Percentiles rank a stretch among this genome's conserved stretches.
phyloP scores from a whole-genome alignment of 2,888 invertebrate species.

The Incurvaria masculella region DNA sequence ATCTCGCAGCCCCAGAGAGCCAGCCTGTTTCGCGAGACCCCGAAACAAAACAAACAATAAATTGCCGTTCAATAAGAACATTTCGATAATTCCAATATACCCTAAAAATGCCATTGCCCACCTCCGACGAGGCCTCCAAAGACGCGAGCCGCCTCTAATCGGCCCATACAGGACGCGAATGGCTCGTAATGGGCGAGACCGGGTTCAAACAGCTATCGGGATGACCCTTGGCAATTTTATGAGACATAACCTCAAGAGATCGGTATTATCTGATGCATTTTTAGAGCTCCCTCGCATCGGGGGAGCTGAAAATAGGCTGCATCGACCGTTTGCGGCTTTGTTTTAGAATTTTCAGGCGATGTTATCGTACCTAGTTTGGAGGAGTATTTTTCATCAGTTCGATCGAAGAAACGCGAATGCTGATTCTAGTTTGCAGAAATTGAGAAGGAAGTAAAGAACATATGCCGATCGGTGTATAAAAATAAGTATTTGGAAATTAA shows the following conservation, averaged over 20 bases:
- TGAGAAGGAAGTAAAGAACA: too few species aligned
- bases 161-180: background rate
- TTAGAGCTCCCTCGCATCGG: slow-evolving; percentile 25
- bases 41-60: too few species aligned
- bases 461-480: too few species aligned
- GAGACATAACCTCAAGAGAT: slow-evolving; percentile 38
- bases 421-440: too few species aligned
- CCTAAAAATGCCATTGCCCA: background rate
- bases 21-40: too few species aligned
- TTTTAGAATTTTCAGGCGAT: background rate
- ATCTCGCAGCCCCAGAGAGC: too few species aligned
- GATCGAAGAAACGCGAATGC: too few species aligned
- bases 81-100: background rate
- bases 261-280: slow-evolving; percentile 42
- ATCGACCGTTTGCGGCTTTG: too few species aligned
- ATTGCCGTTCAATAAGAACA: too few species aligned
- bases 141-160: background rate
- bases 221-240: slow-evolving; percentile 41
- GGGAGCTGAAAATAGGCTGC: background rate
- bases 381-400: too few species aligned
- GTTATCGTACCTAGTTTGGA: too few species aligned
- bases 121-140: background rate
- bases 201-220: slow-evolving; percentile 26
- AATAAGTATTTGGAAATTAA: too few species aligned
- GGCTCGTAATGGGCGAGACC: background rate